A percentile compares a stretch with the other conserved stretches of the same genome.
Conservation (phyloP, 2,113 vertebrate species). For the Anoura caudifer region DNA sequence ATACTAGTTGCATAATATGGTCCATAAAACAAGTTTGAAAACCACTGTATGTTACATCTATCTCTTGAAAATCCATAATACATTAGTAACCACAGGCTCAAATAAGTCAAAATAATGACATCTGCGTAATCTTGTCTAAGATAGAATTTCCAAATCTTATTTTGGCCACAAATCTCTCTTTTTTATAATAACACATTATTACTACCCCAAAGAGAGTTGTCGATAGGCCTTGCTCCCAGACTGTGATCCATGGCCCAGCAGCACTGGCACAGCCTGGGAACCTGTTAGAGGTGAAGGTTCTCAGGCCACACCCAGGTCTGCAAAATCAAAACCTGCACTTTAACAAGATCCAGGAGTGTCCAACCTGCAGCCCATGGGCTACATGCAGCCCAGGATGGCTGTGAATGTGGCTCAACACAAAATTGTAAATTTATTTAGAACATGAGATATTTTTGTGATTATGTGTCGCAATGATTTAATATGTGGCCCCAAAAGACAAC, state of each 20-base stretch:
- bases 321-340: background rate
- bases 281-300: background rate
- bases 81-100: background rate
- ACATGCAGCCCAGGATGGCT: too few species aligned
- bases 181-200: background rate
- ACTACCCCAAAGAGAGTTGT: background rate
- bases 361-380: too few species aligned
- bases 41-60: background rate
- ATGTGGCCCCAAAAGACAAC: too few species aligned
- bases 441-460: too few species aligned
- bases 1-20: too few species aligned
- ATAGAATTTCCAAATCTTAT: background rate
- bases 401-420: too few species aligned
- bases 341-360: background rate
- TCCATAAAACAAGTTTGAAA: background rate
- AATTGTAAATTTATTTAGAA: too few species aligned
- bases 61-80: background rate
- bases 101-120: background rate
- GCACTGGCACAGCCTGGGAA: rapidly evolving
- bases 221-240: background rate
- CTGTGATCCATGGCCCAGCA: too few species aligned
- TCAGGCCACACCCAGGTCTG: rapidly evolving
- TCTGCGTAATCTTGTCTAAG: background rate
- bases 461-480: too few species aligned
- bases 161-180: background rate